Percentiles rank a stretch among this genome's conserved stretches.
Evolutionary conservation across 2,797 vertebrate species (phyloP).

Genomic region (Clarias laeviceps): DNA sequence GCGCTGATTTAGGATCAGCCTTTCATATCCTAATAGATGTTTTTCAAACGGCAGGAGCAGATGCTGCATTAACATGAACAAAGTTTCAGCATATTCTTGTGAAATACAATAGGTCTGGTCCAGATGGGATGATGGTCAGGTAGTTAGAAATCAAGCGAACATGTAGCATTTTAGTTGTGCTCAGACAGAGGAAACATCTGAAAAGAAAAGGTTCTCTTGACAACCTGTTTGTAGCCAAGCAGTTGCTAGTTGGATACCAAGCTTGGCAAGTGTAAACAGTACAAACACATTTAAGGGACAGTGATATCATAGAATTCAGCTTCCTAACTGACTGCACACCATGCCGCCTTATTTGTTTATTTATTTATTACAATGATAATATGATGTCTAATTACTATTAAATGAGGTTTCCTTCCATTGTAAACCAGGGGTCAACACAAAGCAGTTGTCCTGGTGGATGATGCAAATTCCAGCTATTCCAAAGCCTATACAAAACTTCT

Average conservation of each 20-base stretch:
- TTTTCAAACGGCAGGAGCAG: neutral
- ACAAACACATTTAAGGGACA: neutral
- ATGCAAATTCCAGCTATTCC: neutral
- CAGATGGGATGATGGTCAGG: neutral
- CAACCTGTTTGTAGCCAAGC: neutral
- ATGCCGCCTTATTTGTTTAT: neutral
- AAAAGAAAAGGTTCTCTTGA: neutral
- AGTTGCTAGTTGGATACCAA: neutral
- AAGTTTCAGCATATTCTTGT: neutral
- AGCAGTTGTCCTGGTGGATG: neutral
- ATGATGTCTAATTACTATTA: too few species aligned
- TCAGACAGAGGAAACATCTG: neutral
- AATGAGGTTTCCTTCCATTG: neutral
- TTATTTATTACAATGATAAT: too few species aligned
- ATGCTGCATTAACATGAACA: conserved; percentile 8
- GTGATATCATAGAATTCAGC: neutral
- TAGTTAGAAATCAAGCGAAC: neutral
- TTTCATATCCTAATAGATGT: neutral
- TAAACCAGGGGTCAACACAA: neutral
- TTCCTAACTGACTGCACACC: neutral
- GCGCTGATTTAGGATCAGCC: conserved; percentile 3
- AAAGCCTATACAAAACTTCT: neutral
- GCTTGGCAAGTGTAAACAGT: neutral
- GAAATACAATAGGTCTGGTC: neutral
- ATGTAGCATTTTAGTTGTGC: neutral